Conservation (phyloP, 2,888 invertebrate genomes). For the Hirudinaria manillensis region DNA sequence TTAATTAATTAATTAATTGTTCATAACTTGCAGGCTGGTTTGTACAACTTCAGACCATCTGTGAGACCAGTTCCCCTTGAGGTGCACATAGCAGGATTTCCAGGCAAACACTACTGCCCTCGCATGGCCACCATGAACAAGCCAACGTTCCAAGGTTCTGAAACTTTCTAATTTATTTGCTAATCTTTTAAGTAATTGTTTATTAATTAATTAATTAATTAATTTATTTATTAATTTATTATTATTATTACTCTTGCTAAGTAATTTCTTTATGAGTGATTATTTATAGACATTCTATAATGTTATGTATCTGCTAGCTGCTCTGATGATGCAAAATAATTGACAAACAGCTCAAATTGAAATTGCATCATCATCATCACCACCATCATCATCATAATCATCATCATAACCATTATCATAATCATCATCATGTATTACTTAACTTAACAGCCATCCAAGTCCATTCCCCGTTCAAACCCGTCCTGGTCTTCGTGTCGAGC, state of each 20-base stretch:
- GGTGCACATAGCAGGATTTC: constrained; percentile 87
- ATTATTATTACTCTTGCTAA: no score
- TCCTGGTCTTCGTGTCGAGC: constrained; percentile 83
- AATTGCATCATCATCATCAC: no score
- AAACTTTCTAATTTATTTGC: not conserved
- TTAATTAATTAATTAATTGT: constrained; percentile 6
- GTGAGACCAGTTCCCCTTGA: constrained; percentile 94
- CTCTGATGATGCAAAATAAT: no score
- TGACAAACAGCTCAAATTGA: no score
- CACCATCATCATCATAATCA: not conserved
- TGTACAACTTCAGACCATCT: constrained; percentile 95
- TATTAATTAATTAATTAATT: not conserved
- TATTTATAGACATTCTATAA: no score
- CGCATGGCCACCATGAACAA: constrained; percentile 99
- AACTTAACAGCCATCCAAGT: constrained; percentile 67
- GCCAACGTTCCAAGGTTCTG: constrained; percentile 77
- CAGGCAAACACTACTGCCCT: constrained; percentile 96
- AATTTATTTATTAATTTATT: no score
- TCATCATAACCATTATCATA: not conserved
- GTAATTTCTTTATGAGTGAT: no score
- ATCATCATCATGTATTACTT: not conserved
- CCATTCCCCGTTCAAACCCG: constrained; percentile 83
- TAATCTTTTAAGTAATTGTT: not conserved
- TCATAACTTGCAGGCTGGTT: constrained; percentile 71
- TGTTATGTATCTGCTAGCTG: no score